A percentile compares a stretch with the other conserved stretches of the same genome.
phyloP scores from a whole-genome alignment of 64 coral and sea anemone species.

The Hydrozoanthus tunicans region DNA sequence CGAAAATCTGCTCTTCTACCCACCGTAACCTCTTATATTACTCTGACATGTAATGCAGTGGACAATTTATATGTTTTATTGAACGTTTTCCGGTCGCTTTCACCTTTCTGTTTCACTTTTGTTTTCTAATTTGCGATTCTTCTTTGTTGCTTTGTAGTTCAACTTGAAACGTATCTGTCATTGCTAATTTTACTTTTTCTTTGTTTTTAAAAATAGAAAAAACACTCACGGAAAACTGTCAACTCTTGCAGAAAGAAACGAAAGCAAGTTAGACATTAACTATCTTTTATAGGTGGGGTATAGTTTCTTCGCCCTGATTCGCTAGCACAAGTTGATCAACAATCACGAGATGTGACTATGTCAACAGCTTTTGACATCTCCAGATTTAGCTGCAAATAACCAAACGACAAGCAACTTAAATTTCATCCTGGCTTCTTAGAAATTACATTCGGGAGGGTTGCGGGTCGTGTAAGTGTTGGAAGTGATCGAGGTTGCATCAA shows the following conservation, averaged over 20 bases:
- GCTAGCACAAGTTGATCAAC: neutral
- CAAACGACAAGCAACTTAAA: neutral
- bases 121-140: too few species aligned
- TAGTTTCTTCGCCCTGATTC: neutral
- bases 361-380: constrained; percentile 29
- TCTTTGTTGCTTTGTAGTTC: too few species aligned
- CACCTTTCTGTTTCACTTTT: too few species aligned
- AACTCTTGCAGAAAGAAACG: neutral
- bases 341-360: neutral
- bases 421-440: neutral
- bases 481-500: neutral
- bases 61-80: too few species aligned
- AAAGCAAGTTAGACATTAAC: neutral
- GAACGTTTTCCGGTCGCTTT: too few species aligned
- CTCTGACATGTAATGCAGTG: too few species aligned
- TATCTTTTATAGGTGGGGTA: neutral
- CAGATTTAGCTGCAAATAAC: constrained; percentile 36
- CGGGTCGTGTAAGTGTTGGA: neutral
- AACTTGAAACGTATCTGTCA: too few species aligned
- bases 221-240: too few species aligned
- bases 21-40: too few species aligned
- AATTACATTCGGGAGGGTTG: neutral
- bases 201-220: too few species aligned
- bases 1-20: too few species aligned
- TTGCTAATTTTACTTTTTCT: too few species aligned